Evolutionary conservation across 1,140 invertebrate genomes (phyloP).

Genomic region (Octopus bimaculoides): DNA sequence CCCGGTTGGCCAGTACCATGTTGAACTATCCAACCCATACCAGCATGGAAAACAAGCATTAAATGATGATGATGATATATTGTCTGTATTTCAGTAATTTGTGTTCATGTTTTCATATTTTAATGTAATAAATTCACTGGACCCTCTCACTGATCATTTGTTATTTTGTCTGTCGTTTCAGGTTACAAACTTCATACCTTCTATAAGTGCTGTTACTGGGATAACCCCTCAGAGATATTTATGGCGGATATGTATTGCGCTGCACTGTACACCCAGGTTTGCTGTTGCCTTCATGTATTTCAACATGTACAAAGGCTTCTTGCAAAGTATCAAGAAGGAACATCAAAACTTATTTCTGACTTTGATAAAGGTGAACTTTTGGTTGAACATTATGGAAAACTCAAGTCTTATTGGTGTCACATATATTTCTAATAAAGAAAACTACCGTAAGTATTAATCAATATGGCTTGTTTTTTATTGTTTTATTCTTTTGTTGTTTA

Average conservation of each 20-base stretch:
- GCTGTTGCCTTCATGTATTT: slow-evolving; percentile 75
- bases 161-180: slow-evolving; percentile 43
- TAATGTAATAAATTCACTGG: too few relatives aligned
- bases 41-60: too few relatives aligned
- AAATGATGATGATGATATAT: too few relatives aligned
- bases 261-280: slow-evolving; percentile 85
- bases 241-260: slow-evolving; percentile 86
- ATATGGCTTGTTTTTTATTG: neutral
- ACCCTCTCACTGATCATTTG: neutral
- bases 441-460: slow-evolving; percentile 78
- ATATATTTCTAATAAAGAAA: slow-evolving; percentile 89
- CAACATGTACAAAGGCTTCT: slow-evolving; percentile 62
- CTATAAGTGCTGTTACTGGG: slow-evolving; percentile 91
- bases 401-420: slow-evolving; percentile 81
- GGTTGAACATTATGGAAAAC: slow-evolving; percentile 81
- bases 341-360: slow-evolving; percentile 58
- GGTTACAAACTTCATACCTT: slow-evolving; percentile 86
- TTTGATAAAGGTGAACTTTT: slow-evolving; percentile 75
- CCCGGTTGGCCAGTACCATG: too few relatives aligned
- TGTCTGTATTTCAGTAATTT: too few relatives aligned
- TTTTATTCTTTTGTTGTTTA: too few relatives aligned
- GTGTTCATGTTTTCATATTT: too few relatives aligned
- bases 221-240: slow-evolving; percentile 87
- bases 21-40: too few relatives aligned
- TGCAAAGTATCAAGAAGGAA: slow-evolving; percentile 37